Evolutionary conservation across 2,888 invertebrate species (phyloP), one percentile per base, ranked within the genome.

Genomic region (Noctua comes): DNA sequence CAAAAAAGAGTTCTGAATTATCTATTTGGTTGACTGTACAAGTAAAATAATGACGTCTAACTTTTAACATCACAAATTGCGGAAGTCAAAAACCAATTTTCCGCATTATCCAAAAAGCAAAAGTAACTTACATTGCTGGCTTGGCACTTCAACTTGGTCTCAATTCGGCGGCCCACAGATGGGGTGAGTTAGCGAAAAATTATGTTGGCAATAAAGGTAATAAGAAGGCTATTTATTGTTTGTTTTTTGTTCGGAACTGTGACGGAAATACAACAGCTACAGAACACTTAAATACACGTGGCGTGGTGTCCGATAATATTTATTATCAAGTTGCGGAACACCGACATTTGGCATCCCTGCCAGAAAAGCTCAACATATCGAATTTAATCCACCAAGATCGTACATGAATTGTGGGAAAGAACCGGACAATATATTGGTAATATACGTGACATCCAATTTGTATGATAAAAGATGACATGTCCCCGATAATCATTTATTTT

Each of bases 131-230:
- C 73, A 81, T 75, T 73, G 65, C 62, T 62, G 72, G 68, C 70
- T 73, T 69, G 70, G 68, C 80, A 72, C 76, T 81, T 77, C 79
- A 75, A 83, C 85, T 86, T 83, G 68, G 68, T 81, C 76, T 77
- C 83, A 84, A 84, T 85, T 84, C 75, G 54, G 78, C 57, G 51
- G 69, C 75, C 68, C 76, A 62, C 79, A 77, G 76, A 81, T 77
- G 83, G 84, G 78, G 84, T 85, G 85, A 84, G 84, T 86, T 81
- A 81, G 88, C 79, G 83, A 82, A 83, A 90, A 92, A 92, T 92
- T 88, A 93, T 88, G 88, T 90, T 83, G 83, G 89, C 89, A 91
- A 93, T 92, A 91, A 91, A 91, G 86, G 90, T 91, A 90, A 90
- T 91, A 90, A 88, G 88, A 86, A 89, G 82, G 82, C 85, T 90